Evolutionary conservation across 1,140 invertebrate species (phyloP).

Genomic region (Campoletis sonorensis): DNA sequence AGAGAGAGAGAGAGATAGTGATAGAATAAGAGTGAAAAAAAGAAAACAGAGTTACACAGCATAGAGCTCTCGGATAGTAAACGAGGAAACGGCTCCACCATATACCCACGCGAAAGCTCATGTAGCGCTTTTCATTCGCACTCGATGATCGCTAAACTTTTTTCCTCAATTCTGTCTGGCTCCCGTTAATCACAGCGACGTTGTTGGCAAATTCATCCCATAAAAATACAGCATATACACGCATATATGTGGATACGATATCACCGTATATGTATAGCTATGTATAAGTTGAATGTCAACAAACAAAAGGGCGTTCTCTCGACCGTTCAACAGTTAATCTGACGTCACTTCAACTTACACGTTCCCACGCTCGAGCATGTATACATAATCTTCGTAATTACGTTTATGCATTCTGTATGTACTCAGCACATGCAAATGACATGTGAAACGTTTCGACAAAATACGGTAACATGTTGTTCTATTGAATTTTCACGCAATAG

Average conservation of each 20-base stretch:
- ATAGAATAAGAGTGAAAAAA: not conserved
- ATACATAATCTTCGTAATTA: no score
- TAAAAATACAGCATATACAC: constrained; percentile 26
- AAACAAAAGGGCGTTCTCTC: not conserved
- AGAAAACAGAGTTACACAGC: not conserved
- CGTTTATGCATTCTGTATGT: no score
- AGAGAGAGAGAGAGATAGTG: no score
- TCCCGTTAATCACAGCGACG: not conserved
- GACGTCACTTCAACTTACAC: no score
- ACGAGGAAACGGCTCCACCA: not conserved
- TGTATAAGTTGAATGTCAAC: not conserved
- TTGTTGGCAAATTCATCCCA: constrained; percentile 15
- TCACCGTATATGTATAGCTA: no score
- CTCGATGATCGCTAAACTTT: not conserved
- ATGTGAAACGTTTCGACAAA: no score
- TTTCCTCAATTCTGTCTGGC: not conserved
- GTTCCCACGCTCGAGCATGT: no score
- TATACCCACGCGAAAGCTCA: not conserved
- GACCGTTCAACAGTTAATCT: no score
- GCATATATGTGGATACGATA: constrained; percentile 26
- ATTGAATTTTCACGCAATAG: no score
- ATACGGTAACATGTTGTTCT: no score
- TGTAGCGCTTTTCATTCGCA: not conserved
- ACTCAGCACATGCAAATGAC: no score
- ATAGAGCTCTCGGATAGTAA: not conserved